phyloP scores from a whole-genome alignment of 1,140 invertebrate species.

The Venustaconcha ellipsiformis region DNA sequence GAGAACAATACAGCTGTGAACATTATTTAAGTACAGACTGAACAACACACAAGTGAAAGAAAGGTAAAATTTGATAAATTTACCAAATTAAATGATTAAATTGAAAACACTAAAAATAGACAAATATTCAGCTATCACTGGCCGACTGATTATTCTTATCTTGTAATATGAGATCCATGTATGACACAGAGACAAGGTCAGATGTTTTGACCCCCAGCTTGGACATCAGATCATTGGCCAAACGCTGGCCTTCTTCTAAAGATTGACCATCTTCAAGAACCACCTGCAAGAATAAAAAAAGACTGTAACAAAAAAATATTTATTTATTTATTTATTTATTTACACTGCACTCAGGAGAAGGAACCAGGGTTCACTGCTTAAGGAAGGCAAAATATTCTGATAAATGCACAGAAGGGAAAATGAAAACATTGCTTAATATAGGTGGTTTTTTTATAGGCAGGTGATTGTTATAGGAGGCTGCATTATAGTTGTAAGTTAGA shows the following conservation, averaged over 20 bases:
- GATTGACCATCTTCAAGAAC: conserved; percentile 78
- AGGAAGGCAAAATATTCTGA: not conserved
- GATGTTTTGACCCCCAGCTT: conserved; percentile 77
- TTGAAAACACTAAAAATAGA: no score
- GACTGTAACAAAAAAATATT: not conserved
- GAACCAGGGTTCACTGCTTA: not conserved
- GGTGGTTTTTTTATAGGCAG: not conserved
- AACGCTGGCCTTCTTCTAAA: conserved; percentile 77
- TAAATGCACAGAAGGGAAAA: not conserved
- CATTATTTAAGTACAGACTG: no score
- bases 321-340: not conserved
- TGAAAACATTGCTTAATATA: not conserved
- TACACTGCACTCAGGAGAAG: not conserved
- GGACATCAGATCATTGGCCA: conserved; percentile 79
- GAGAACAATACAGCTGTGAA: no score
- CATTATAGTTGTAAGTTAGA: no score
- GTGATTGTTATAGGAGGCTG: no score
- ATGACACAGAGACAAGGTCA: conserved; percentile 82
- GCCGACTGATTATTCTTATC: conserved; percentile 12
- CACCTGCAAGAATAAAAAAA: conserved; percentile 68
- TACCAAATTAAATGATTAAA: no score
- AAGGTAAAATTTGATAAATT: no score
- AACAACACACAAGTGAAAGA: no score
- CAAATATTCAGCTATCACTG: no score
- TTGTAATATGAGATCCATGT: conserved; percentile 76